Base-by-base conservation (phyloP, 1,140 invertebrate genomes). In the Meloidogyne floridensis region DNA sequence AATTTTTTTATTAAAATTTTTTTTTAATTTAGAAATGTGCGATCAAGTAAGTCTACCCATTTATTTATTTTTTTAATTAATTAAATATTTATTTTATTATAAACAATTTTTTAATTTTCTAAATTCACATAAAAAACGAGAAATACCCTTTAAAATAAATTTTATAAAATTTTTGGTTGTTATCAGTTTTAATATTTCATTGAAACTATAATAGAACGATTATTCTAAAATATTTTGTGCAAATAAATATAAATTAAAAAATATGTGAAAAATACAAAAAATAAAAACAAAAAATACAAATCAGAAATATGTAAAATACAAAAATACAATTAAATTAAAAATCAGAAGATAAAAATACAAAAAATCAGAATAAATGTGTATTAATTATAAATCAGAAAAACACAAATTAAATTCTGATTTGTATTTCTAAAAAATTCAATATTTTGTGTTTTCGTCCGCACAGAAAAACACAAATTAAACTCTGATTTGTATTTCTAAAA, bases 11-110 rank as follows among this genome's bases (percentile, higher is more conserved):
- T 32, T 32, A 32, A 32, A 32, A 10, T 7, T 20, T 71, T 51
- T 13, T 54, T 20, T 20, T 80, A 53, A 32, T 42, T n/a, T 98
- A 91, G 98, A 99, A 94, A 97, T 99, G 93, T 99, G 97, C 90
- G 97, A 99, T 92, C 97, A 84, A 83, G 84, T 84, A 43, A 32
- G 56, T 73, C 51, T 47, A 18, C 7, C n/a, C n/a, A 4, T 59
- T 77, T 20, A 13, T 59, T 10, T 51, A 10, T 77, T 77, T 65
- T n/a, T 65, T 18, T 42, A 42, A 20, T 10, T 10, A n/a, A n/a
- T n/a, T n/a, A n/a, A n/a, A n/a, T n/a, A n/a, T n/a, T n/a, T n/a
- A 20, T 18, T 18, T 76, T 76, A 43, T 76, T 11, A 32, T 65
- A 18, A 71, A 18, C 70, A 32, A 71, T 18, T 32, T 71, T 18